Percentiles rank a stretch among this genome's conserved stretches.
Evolutionary conservation across 2,797 vertebrate genomes (phyloP).

Genomic region (Sebastes matsubarae): DNA sequence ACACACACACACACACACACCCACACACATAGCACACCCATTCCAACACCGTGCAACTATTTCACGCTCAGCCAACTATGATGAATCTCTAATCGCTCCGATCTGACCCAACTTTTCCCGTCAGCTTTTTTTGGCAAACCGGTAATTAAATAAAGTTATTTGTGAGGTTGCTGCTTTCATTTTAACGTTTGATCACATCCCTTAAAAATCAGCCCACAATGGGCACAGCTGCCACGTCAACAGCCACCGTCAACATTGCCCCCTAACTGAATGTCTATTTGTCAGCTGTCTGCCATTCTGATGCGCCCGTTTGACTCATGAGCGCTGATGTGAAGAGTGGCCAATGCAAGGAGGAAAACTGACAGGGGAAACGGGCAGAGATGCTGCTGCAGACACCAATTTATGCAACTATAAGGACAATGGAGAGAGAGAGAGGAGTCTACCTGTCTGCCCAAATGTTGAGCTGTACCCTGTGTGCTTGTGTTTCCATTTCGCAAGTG

Average conservation of each 20-base stretch:
- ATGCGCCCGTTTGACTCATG: slow-evolving; percentile 12
- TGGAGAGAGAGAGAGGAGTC: background rate
- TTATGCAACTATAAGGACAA: background rate
- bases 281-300: slow-evolving; percentile 18
- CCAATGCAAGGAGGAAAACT: slow-evolving; percentile 5
- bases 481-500: background rate
- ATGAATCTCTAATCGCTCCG: slow-evolving; percentile 21
- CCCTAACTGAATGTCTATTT: slow-evolving; percentile 33
- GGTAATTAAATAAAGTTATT: slow-evolving; percentile 1
- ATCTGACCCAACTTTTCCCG: background rate
- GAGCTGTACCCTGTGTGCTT: background rate
- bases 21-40: background rate
- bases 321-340: slow-evolving; percentile 13
- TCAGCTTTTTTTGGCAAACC: background rate
- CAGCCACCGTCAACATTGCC: background rate
- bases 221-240: background rate
- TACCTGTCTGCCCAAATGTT: background rate
- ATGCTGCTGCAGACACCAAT: slow-evolving; percentile 6
- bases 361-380: background rate
- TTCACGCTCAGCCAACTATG: slow-evolving; percentile 27
- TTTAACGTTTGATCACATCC: background rate
- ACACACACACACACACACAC: background rate
- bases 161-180: background rate
- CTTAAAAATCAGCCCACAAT: background rate
- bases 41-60: slow-evolving; percentile 18